Percentiles rank a stretch among this genome's conserved stretches.
Evolutionary conservation across 1,140 invertebrate genomes (phyloP).

Genomic region (Nixonia krombeini): DNA sequence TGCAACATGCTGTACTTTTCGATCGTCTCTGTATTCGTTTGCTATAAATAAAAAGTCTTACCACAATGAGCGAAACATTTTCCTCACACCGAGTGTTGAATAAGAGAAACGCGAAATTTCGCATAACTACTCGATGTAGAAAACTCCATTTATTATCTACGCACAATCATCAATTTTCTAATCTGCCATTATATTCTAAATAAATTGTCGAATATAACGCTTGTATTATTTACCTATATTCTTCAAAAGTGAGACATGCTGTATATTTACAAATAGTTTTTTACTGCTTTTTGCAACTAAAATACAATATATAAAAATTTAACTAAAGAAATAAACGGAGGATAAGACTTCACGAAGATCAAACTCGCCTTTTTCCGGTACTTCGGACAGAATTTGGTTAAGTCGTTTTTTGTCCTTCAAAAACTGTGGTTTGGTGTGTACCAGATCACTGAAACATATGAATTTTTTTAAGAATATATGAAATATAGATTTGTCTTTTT

Average conservation of each 20-base stretch:
- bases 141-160: neutral
- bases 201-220: neutral
- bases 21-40: neutral
- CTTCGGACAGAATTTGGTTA: slow-evolving; percentile 74
- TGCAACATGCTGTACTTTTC: neutral
- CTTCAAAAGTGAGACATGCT: neutral
- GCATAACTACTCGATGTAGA: neutral
- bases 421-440: slow-evolving; percentile 48
- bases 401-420: slow-evolving; percentile 73
- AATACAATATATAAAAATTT: slow-evolving; percentile 28
- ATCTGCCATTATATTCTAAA: neutral
- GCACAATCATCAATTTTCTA: slow-evolving; percentile 4
- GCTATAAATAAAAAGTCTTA: neutral
- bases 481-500: slow-evolving; percentile 2
- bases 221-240: neutral
- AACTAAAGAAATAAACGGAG: slow-evolving; percentile 90
- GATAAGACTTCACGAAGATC: slow-evolving; percentile 81
- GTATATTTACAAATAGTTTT: no score
- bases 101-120: neutral
- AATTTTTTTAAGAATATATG: neutral
- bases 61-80: neutral
- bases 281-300: slow-evolving; percentile 25
- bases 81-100: neutral
- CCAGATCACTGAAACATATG: slow-evolving; percentile 70
- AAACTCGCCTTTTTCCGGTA: slow-evolving; percentile 83